Conservation (phyloP, 2,888 invertebrate species). For the Penaeus monodon region DNA sequence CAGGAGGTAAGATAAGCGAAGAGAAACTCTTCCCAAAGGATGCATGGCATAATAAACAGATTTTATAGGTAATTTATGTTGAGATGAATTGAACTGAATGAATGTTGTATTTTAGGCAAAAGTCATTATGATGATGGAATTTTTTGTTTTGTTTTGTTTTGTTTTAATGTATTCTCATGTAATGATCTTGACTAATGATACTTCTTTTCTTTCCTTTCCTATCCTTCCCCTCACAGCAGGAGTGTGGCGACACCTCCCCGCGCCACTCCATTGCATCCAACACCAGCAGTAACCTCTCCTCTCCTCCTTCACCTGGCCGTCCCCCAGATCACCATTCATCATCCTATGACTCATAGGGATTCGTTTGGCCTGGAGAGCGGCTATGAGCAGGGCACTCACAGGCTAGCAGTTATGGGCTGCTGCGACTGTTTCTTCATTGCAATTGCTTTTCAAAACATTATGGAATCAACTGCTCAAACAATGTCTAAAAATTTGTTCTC, state of each 20-base stretch:
- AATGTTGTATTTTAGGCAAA: no score
- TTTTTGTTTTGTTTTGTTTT: no score
- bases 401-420: constrained; percentile 34
- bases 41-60: no score
- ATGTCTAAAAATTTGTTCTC: constrained; percentile 1
- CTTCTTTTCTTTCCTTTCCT: not conserved
- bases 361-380: constrained; percentile 57
- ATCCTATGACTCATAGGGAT: constrained; percentile 63
- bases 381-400: constrained; percentile 58
- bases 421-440: constrained; percentile 23
- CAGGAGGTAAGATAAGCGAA: constrained; percentile 60
- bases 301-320: constrained; percentile 75
- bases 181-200: not conserved
- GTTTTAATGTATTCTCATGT: not conserved
- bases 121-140: no score
- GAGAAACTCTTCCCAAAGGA: not conserved
- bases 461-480: constrained; percentile 32
- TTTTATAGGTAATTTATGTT: no score
- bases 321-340: constrained; percentile 61
- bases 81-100: no score
- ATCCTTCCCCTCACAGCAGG: constrained; percentile 37
- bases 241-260: constrained; percentile 74
- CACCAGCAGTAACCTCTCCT: constrained; percentile 81
- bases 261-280: constrained; percentile 81
- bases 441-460: constrained; percentile 11